phyloP scores from a whole-genome alignment of 2,113 vertebrate species.

The Mungos mungo region DNA sequence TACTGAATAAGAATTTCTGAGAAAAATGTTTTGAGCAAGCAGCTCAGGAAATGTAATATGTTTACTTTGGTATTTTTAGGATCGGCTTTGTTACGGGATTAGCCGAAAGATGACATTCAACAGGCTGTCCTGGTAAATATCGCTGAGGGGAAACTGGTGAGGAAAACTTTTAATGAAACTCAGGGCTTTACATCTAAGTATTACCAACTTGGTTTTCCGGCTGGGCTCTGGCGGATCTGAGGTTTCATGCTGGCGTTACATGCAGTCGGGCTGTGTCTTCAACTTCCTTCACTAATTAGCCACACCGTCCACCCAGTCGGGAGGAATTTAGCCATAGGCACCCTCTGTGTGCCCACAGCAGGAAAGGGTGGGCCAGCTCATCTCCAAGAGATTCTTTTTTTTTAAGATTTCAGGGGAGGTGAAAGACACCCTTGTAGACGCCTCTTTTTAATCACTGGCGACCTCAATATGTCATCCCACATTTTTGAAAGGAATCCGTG shows the following conservation, averaged over 20 bases:
- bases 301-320: neutral
- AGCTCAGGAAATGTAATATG: neutral
- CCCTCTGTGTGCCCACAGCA: neutral
- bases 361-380: neutral
- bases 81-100: neutral
- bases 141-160: conserved; percentile 1
- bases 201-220: neutral
- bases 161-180: neutral
- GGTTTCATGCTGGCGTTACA: neutral
- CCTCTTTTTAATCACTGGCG: conserved; percentile 60
- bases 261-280: neutral
- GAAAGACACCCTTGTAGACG: neutral
- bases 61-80: neutral
- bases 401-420: neutral
- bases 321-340: neutral
- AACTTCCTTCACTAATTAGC: neutral
- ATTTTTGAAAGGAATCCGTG: conserved; percentile 44
- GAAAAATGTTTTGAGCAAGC: neutral
- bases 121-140: neutral
- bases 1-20: neutral
- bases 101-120: neutral
- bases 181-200: neutral
- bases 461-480: conserved; percentile 70
- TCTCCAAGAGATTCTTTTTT: neutral
- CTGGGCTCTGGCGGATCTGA: neutral